Evolutionary conservation across 2,888 invertebrate genomes (phyloP).

Genomic region (Pharmacophagus antenor): DNA sequence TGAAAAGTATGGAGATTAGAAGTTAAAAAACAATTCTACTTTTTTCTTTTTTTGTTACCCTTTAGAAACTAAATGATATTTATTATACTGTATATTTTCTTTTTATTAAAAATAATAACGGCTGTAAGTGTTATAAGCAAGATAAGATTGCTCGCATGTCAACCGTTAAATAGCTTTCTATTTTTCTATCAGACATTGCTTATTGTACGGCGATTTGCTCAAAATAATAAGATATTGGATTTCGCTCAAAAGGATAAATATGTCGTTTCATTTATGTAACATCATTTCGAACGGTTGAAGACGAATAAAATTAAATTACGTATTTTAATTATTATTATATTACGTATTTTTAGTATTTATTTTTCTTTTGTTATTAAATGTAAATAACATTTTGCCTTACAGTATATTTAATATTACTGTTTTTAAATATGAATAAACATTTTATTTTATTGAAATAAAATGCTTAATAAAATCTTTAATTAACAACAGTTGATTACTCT

Average conservation of each 20-base stretch:
- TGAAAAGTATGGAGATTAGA: no score
- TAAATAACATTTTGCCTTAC: no score
- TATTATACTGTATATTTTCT: no score
- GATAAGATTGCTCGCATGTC: background rate
- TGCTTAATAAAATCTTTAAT: background rate
- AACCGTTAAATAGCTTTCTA: background rate
- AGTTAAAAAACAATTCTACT: no score
- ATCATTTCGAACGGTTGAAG: background rate
- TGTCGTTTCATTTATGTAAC: background rate
- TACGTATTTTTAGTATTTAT: no score
- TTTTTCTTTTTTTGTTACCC: no score
- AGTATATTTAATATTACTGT: no score
- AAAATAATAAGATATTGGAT: background rate
- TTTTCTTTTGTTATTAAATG: no score
- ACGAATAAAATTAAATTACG: background rate
- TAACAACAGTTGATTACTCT: constrained; percentile 9
- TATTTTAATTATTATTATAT: background rate
- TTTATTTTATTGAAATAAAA: background rate
- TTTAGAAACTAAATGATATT: no score
- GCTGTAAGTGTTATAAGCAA: background rate
- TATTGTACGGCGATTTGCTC: constrained; percentile 3
- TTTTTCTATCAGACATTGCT: background rate
- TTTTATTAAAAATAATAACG: background rate
- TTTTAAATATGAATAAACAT: no score
- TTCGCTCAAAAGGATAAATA: background rate